Evolutionary conservation across 2,888 invertebrate genomes (phyloP), one percentile per base, ranked within the genome.

Genomic region (Drosophila melanosoma): DNA sequence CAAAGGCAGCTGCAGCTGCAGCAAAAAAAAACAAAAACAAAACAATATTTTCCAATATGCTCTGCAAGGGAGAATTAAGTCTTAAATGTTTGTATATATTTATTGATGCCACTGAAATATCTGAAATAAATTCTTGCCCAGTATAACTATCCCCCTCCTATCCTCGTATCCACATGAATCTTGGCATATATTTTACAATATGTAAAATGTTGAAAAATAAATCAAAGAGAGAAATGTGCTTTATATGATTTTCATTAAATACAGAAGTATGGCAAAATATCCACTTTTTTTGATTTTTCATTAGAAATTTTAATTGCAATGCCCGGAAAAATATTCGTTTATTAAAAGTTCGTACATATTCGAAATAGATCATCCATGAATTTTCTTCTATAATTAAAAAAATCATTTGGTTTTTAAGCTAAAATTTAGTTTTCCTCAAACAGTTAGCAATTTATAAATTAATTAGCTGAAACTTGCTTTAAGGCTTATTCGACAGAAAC

Each of bases 1-100:
- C 74, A 83, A 76, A 64, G 51, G 32, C 52, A 57, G 52, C 68
- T 66, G 48, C 45, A 20, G 12, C 45, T 7, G 20, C 7, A 12
- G 20, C 20, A 20, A 45, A 20, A 45, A 15, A 7, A 45, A 45
- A 20, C n/a, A 45, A 12, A 20, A 45, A 45, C 12, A 15, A 7
- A 45, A 45, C 45, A 20, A 20, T 15, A 20, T 45, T 45, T 20
- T 45, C 20, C 12, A 45, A 45, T 45, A 45, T 45, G 20, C 45
- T 8, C 45, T 7, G 45, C 20, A 45, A 42, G 42, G 6, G 6
- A 20, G 38, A 17, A 17, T 38, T 38, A 17, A 38, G 8, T 17
- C 17, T 38, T 8, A 42, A 42, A 12, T n/a, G 42, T n/a, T 5
- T 42, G 0, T 12, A 11, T 6, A 42, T 20, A 42, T 42, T 42